Conservation (phyloP, 2,888 invertebrate species). For the Phoronis australis region DNA sequence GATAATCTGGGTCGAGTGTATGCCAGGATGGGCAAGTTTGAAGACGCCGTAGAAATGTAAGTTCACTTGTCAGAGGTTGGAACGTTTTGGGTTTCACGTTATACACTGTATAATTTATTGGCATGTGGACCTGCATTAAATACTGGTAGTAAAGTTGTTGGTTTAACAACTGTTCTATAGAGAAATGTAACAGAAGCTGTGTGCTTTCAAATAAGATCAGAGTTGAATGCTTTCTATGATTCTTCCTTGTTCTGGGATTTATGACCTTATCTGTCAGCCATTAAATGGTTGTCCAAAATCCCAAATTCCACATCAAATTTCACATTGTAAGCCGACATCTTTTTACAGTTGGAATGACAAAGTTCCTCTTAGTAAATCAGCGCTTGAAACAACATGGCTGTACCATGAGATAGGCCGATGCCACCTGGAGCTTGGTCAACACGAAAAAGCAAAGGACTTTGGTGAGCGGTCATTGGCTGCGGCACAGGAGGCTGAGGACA, state of each 20-base stretch:
- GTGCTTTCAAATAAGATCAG: no score
- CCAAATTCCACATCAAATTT: not conserved
- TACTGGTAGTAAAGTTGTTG: no score
- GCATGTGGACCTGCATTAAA: no score
- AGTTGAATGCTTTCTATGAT: not conserved
- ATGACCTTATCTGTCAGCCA: not conserved
- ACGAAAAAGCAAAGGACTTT: conserved; percentile 34
- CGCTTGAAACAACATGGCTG: conserved; percentile 53
- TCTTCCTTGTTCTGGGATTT: not conserved
- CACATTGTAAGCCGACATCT: not conserved
- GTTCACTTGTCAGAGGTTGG: no score
- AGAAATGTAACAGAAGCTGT: no score
- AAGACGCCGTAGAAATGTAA: conserved; percentile 51
- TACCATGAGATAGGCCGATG: conserved; percentile 55
- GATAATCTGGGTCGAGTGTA: conserved; percentile 51
- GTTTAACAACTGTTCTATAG: no score
- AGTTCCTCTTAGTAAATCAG: conserved; percentile 47
- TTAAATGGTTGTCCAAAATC: not conserved
- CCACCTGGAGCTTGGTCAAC: conserved; percentile 47
- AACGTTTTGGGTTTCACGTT: no score
- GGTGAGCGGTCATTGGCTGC: conserved; percentile 44
- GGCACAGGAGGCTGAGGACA: conserved; percentile 43
- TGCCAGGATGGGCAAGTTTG: conserved; percentile 47
- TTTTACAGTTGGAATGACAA: conserved; percentile 47
- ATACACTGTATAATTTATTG: no score